Conservation (phyloP, 1,140 invertebrate genomes). For the Papilio helenus region DNA sequence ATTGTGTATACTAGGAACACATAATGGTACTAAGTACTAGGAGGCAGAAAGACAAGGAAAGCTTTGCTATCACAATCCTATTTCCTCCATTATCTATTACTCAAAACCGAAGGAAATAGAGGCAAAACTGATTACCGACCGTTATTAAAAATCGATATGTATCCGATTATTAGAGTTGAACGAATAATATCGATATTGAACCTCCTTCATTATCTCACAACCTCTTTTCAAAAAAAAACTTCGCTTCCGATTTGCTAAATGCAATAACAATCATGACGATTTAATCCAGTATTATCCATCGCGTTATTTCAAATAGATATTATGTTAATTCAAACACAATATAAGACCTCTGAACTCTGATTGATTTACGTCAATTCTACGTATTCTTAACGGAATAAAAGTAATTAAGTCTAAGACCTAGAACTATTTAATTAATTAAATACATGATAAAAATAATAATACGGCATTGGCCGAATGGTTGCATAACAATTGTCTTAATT, state of each 20-base stretch:
- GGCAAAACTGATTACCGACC: no score
- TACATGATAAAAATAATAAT: neutral
- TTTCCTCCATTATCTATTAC: no score
- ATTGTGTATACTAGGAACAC: neutral
- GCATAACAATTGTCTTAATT: neutral
- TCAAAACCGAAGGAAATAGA: no score
- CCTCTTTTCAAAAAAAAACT: no score
- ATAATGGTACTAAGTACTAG: neutral
- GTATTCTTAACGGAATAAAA: neutral
- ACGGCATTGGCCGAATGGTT: neutral
- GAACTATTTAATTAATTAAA: neutral
- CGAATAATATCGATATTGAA: no score
- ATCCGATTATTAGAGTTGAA: no score
- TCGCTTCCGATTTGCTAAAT: no score
- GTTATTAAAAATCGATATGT: no score
- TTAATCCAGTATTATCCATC: neutral
- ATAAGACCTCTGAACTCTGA: neutral
- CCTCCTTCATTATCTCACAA: no score
- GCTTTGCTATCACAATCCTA: no score
- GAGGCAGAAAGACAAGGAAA: neutral
- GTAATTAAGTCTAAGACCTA: neutral
- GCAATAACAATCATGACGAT: neutral
- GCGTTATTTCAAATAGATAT: neutral
- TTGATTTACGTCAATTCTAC: slow-evolving; percentile 3
- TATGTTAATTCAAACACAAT: neutral